Evolutionary conservation across 2,888 invertebrate genomes (phyloP), one percentile per base, ranked within the genome.

Genomic region (Malacosoma neustria): DNA sequence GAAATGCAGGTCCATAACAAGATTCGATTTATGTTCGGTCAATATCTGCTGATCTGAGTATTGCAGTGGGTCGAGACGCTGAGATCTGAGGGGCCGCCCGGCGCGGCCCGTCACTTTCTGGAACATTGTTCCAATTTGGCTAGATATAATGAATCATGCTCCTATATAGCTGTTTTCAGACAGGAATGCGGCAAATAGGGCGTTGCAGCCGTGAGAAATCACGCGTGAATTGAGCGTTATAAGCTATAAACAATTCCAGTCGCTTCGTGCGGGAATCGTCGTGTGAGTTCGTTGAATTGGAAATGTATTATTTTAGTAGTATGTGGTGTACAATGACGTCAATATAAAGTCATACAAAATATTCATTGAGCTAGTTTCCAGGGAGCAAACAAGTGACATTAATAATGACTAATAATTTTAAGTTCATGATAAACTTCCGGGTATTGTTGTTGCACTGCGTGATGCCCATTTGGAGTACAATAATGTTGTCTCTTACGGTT

Each of bases 111-210:
- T 77, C 80, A 74, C 66, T 80, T 76, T 69, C 56, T 61, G 59
- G 54, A 55, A 66, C 69, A 84, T 81, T 81, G 80, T 80, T 71
- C 68, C 65, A 63, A 54, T 60, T 60, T 64, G 57, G 65, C 61
- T 69, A 72, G 70, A 66, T 59, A 61, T 50, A 69, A 72, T 81
- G 79, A 81, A 72, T 80, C 81, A 82, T 79, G 54, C 58, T 49
- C 49, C 55, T 22, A 64, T 64, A 72, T 66, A 67, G 67, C 69
- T 69, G 69, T 64, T 71, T 73, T 60, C 55, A 67, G 80, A 80
- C 80, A 77, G 79, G 74, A 76, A 69, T 72, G 70, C 71, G 71
- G 64, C 67, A 75, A 80, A 77, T 75, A 71, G 79, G 74, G 67
- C 81, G 74, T 68, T 75, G 71, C 76, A 61, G 60, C 61, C 66